Base-by-base conservation (phyloP, 2,888 invertebrate genomes). In the Ophion ventricosus region DNA sequence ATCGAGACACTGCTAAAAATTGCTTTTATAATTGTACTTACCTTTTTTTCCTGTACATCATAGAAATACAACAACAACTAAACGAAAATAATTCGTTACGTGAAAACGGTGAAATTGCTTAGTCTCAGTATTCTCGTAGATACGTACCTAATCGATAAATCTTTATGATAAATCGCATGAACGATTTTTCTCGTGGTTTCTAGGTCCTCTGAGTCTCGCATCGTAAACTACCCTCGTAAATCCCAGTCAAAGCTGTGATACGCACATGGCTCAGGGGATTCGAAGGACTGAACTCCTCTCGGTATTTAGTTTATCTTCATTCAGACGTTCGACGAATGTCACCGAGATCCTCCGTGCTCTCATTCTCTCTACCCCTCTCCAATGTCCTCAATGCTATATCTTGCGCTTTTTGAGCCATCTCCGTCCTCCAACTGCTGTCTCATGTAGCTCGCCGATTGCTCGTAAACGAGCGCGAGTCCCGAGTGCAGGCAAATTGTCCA, bases 401-500 rank as follows among this genome's bases (percentile, higher is more conserved):
- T 72, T 23, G 23, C n/a, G 25, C 40, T 72, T 73, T 80, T 59
- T 64, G 25, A 59, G 74, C 54, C 57, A 72, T 26, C 72, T 61
- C 20, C 8, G 67, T 59, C 43, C 69, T 66, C 59, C 54, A 77
- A 63, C 69, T 56, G 64, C 59, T 35, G 25, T 66, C 72, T 70
- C 59, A 25, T 20, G 80, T 77, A 59, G 57, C 69, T 64, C 67
- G 78, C 5, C 26, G 29, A 49, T 64, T 76, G 43, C 81, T 83
- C 83, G 69, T 83, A 83, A 85, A 83, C 83, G 72, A 66, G 69
- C 43, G 63, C 69, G 56, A 67, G 77, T 83, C 81, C 56, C 75
- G 75, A 59, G 69, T 78, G 76, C 79, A 81, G 64, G 73, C 76
- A 85, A 85, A 85, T 85, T 76, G 79, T 85, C 75, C 81, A 81